Conservation (phyloP, 2,113 vertebrate genomes). For the Paracyprichromis sp. region DNA sequence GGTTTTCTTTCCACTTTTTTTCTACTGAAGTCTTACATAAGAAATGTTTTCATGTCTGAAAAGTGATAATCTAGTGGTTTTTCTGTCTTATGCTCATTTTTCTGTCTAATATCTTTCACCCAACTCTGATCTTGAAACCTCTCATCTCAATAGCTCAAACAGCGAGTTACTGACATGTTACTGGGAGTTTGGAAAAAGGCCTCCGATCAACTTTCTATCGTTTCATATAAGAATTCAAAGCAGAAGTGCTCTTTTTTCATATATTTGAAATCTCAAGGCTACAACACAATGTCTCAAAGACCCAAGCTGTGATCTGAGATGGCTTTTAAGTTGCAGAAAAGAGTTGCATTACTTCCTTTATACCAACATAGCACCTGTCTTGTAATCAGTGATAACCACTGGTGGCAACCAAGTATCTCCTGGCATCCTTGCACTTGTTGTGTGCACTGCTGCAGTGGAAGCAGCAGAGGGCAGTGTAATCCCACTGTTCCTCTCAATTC, state of each 20-base stretch:
- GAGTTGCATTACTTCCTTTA: background rate
- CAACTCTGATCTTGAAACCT: background rate
- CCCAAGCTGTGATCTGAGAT: background rate
- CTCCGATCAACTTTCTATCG: background rate
- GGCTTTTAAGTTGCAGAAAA: background rate
- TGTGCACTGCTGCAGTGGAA: background rate
- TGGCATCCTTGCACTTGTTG: background rate
- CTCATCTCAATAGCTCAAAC: background rate
- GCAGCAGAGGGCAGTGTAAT: slow-evolving; percentile 44
- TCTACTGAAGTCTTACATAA: background rate
- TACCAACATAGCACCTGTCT: background rate
- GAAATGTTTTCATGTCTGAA: background rate
- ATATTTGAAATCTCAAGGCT: background rate
- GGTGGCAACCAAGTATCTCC: background rate
- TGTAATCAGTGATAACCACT: background rate
- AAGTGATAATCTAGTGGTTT: background rate
- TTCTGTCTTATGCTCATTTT: background rate
- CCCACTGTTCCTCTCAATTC: background rate
- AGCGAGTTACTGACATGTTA: background rate
- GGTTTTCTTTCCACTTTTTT: background rate
- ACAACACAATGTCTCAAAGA: background rate
- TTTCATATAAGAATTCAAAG: background rate
- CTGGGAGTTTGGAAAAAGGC: background rate
- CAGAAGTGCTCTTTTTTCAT: background rate
- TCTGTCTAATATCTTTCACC: background rate